These are phyloP conservation scores for Dryobates pubescens DNA, from an alignment of 2,797 vertebrate genomes.

Conservation along the genomic window DNA sequence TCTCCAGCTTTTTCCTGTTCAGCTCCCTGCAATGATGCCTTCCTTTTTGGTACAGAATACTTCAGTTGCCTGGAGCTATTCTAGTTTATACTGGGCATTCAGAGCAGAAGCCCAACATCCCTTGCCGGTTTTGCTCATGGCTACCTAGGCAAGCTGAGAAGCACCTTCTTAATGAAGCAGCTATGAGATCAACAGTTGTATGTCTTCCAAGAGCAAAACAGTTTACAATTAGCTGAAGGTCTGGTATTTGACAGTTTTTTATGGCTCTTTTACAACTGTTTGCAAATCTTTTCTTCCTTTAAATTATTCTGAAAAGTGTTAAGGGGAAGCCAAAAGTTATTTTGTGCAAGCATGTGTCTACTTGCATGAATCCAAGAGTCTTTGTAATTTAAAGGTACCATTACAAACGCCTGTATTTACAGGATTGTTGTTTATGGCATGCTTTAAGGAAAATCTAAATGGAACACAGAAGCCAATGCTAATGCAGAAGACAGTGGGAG, in stretches of 20 bases:
- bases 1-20: constrained; percentile 40
- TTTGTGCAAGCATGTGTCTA: constrained; percentile 62
- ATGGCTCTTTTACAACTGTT: constrained; percentile 71
- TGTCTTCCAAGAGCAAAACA: constrained; percentile 57
- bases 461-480: constrained; percentile 49
- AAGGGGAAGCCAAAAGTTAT: constrained; percentile 66
- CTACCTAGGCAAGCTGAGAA: constrained; percentile 32
- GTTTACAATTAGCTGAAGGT: constrained; percentile 68
- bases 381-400: constrained; percentile 65
- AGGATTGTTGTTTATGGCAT: constrained; percentile 64
- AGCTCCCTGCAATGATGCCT: constrained; percentile 48
- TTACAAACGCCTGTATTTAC: constrained; percentile 66
- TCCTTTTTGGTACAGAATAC: constrained; percentile 64
- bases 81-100: constrained; percentile 52
- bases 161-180: constrained; percentile 61
- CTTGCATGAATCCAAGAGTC: constrained; percentile 51
- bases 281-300: constrained; percentile 71
- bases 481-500: constrained; percentile 53
- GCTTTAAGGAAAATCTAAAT: constrained; percentile 53
- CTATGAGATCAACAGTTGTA: constrained; percentile 64
- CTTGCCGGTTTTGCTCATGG: constrained; percentile 32
- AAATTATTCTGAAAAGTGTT: constrained; percentile 60
- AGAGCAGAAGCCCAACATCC: constrained; percentile 33
- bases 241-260: constrained; percentile 72
- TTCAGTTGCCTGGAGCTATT: constrained; percentile 67